Percentiles rank a stretch among this genome's conserved stretches.
Conservation (phyloP, 1,140 invertebrate genomes). For the Drosophila kepulauana region DNA sequence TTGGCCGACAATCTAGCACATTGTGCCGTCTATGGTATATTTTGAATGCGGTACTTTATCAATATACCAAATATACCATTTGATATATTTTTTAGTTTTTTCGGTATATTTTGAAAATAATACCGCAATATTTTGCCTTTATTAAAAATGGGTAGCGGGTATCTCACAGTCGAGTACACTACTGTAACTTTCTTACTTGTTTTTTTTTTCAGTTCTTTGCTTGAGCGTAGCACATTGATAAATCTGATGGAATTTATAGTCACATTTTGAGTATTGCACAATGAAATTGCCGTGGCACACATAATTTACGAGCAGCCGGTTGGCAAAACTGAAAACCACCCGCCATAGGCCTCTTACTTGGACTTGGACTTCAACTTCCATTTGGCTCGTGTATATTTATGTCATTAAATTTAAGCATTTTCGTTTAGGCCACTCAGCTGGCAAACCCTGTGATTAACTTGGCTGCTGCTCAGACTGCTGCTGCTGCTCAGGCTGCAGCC, state of each 20-base stretch:
- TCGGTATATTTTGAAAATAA: too few relatives aligned
- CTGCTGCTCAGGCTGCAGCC: conserved; percentile 20
- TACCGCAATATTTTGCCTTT: too few relatives aligned
- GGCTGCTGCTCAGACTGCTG: conserved; percentile 29
- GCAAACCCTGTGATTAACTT: conserved; percentile 82
- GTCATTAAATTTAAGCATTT: conserved; percentile 85
- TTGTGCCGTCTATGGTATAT: too few relatives aligned
- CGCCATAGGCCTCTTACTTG: conserved; percentile 33
- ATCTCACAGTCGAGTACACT: too few relatives aligned
- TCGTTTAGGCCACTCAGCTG: conserved; percentile 84
- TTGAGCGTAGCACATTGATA: conserved; percentile 72
- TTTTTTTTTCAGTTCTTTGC: conserved; percentile 8
- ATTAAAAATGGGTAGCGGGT: too few relatives aligned
- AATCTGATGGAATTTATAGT: conserved; percentile 54
- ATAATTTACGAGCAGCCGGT: conserved; percentile 39
- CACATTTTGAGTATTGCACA: conserved; percentile 53
- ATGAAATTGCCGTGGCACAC: conserved; percentile 42
- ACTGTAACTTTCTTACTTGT: too few relatives aligned
- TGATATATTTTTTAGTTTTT: too few relatives aligned
- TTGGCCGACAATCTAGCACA: too few relatives aligned
- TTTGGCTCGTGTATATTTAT: conserved; percentile 78
- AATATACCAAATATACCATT: too few relatives aligned
- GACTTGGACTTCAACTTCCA: conserved; percentile 18
- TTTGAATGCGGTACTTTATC: too few relatives aligned
- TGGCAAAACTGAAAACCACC: conserved; percentile 45